Conservation (phyloP, 2,888 invertebrate species). For the Glaucopsyche alexis region DNA sequence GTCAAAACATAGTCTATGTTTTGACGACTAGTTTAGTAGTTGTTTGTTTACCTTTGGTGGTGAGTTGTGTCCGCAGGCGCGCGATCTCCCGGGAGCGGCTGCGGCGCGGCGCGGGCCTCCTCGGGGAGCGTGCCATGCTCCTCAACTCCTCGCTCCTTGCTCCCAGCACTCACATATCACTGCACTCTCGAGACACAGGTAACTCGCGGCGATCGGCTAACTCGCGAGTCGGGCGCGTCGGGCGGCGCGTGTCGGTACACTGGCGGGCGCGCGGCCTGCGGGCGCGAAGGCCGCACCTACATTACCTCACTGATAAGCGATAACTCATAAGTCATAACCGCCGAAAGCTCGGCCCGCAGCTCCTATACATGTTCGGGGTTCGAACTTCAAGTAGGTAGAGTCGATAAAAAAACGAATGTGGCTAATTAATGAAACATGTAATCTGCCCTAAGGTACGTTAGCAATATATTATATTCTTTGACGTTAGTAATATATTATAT, state of each 20-base stretch:
- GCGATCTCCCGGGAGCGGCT: slow-evolving; percentile 63
- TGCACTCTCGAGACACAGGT: slow-evolving; percentile 32
- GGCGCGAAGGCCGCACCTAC: slow-evolving; percentile 37
- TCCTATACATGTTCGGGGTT: background rate
- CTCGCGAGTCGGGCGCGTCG: slow-evolving; percentile 50
- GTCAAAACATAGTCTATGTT: too few species aligned
- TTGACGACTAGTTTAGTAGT: background rate
- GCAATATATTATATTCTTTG: too few species aligned
- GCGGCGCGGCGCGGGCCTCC: slow-evolving; percentile 61
- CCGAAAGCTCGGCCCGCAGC: slow-evolving; percentile 3
- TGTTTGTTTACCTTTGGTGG: slow-evolving; percentile 55
- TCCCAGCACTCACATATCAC: slow-evolving; percentile 43
- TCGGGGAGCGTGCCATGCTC: slow-evolving; percentile 69
- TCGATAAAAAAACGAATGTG: background rate
- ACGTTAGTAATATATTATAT: too few species aligned
- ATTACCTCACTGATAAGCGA: slow-evolving; percentile 56
- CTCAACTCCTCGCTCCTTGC: slow-evolving; percentile 40
- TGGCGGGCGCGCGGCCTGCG: slow-evolving; percentile 34
- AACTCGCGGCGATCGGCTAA: background rate
- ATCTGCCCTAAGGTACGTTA: too few species aligned
- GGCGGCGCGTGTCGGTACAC: slow-evolving; percentile 51
- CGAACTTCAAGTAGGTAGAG: background rate
- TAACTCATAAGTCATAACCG: slow-evolving; percentile 29
- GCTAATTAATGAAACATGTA: too few species aligned
- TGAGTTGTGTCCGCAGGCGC: slow-evolving; percentile 63